phyloP scores from a whole-genome alignment of 1,140 invertebrate genomes.

The Hormaphis cornu region DNA sequence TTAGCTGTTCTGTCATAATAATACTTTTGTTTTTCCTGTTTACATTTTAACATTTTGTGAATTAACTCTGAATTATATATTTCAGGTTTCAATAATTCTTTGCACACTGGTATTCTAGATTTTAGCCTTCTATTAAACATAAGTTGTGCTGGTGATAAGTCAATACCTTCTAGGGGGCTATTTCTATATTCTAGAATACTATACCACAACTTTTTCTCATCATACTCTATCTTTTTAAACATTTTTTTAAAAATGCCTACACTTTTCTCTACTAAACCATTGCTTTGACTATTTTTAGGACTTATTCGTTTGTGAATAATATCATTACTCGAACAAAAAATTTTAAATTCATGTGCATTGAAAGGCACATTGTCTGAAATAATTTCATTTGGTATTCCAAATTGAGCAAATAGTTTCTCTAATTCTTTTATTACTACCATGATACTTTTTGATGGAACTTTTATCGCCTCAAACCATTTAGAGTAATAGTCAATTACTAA shows the following conservation, averaged over 20 bases:
- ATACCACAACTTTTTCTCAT: too few relatives aligned
- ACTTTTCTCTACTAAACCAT: constrained; percentile 32
- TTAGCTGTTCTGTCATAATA: too few relatives aligned
- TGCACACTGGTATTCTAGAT: background rate
- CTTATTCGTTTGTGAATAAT: constrained; percentile 8
- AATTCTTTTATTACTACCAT: constrained; percentile 5
- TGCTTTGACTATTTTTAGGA: too few relatives aligned
- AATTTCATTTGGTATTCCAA: too few relatives aligned
- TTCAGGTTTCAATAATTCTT: too few relatives aligned
- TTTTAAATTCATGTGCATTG: constrained; percentile 21
- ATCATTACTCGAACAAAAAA: constrained; percentile 23
- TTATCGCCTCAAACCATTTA: background rate
- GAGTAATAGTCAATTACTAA: background rate
- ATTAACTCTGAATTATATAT: too few relatives aligned
- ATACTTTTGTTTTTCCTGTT: too few relatives aligned
- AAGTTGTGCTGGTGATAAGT: background rate
- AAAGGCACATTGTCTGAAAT: too few relatives aligned
- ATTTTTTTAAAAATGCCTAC: constrained; percentile 33
- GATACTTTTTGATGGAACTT: background rate
- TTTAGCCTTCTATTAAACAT: background rate
- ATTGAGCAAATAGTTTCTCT: too few relatives aligned
- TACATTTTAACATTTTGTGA: too few relatives aligned
- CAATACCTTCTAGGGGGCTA: constrained; percentile 37
- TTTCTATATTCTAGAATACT: constrained; percentile 4
- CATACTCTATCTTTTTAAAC: constrained; percentile 39